phyloP scores from a whole-genome alignment of 1,140 invertebrate species.

The Goniozus legneri region DNA sequence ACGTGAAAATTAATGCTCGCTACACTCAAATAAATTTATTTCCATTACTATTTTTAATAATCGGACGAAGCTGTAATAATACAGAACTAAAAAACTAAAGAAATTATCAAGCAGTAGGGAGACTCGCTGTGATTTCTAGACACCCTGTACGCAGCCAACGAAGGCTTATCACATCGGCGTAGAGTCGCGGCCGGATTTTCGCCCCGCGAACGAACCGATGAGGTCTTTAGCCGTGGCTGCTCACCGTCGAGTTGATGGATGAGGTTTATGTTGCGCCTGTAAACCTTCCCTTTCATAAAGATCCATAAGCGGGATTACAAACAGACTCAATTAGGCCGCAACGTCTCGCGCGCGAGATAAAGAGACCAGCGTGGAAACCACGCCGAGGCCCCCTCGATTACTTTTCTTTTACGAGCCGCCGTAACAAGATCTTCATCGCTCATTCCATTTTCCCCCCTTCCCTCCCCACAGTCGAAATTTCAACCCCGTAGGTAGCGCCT shows the following conservation, averaged over 20 bases:
- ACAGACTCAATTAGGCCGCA: conserved; percentile 37
- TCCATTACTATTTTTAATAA: too few species aligned
- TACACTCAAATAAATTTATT: too few species aligned
- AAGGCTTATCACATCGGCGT: background rate
- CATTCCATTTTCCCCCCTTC: background rate
- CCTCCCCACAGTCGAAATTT: background rate
- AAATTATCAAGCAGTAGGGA: too few species aligned
- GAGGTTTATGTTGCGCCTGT: conserved; percentile 31
- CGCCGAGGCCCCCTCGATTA: conserved; percentile 26
- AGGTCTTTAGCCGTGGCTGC: conserved; percentile 36
- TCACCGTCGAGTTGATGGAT: conserved; percentile 35
- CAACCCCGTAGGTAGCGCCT: too few species aligned
- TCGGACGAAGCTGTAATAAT: too few species aligned
- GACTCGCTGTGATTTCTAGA: too few species aligned
- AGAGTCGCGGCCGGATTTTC: conserved; percentile 14
- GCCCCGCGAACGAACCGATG: conserved; percentile 32
- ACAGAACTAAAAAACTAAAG: too few species aligned
- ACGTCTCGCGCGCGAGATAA: conserved; percentile 14
- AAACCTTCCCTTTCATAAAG: conserved; percentile 37
- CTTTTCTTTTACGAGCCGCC: conserved; percentile 16
- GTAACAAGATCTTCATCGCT: too few species aligned
- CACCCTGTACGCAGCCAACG: too few species aligned
- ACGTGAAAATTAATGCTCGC: too few species aligned
- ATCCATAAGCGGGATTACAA: conserved; percentile 37
- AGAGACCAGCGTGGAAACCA: conserved; percentile 18